Evolutionary conservation across 2,113 vertebrate genomes (phyloP), one percentile per base, ranked within the genome.

Genomic region (Pionites leucogaster): DNA sequence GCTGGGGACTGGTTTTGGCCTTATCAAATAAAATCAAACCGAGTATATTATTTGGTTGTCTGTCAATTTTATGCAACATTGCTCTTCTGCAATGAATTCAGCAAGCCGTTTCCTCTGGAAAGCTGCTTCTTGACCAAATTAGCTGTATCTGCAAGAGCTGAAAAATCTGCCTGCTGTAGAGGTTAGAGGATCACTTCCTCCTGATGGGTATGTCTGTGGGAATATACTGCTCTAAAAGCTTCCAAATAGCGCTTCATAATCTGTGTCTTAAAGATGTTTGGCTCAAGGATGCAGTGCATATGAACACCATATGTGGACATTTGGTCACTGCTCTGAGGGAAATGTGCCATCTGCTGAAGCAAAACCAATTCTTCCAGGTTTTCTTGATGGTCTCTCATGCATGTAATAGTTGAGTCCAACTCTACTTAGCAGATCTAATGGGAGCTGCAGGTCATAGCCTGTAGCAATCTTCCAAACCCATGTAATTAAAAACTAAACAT

Each of bases 401-500:
- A 13, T 12, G 6, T 90, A 39, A 37, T 44, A 31, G n/a, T 28
- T 29, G 31, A 60, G 55, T 82, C 70, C 74, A 84, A 5, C 74
- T 53, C 71, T 60, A 4, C 65, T 75, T 69, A 74, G 71, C 44
- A 72, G 70, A 33, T 72, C 82, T 72, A 28, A 46, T 69, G 71
- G 86, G 84, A 92, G 81, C 86, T 89, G 59, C 69, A 41, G 79
- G 65, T 94, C 6, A 1, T 62, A 86, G 90, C 83, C 90, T 44
- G 71, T 44, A 96, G 90, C 92, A 42, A 10, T 79, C 17, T 77
- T 76, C 71, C 74, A 78, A 76, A 39, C 20, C 27, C 5, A 0
- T 92, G 70, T 92, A 94, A 97, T 92, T 60, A 91, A 94, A 86
- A 64, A 4, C 83, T n/a, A 85, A 94, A 82, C 65, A 16, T 93